Base-by-base conservation (phyloP, 2,113 vertebrate genomes). In the Fukomys damarensis region DNA sequence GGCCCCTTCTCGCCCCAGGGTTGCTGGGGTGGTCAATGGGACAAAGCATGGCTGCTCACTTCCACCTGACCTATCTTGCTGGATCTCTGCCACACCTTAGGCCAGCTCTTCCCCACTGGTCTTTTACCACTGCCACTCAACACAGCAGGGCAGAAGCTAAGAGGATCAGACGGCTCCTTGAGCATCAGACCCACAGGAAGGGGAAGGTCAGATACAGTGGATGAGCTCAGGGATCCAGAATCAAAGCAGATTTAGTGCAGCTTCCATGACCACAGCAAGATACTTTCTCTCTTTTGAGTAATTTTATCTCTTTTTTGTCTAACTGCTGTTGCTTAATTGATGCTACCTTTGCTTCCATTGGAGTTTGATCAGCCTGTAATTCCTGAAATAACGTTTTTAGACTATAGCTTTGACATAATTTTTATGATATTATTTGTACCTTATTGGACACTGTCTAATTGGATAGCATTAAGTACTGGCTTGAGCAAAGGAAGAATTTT, bases 251-350 rank as follows among this genome's bases (percentile, higher is more conserved):
- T 26, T 38, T 4, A 9, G 10, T 11, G 86, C 46, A 81, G 46
- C 2, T 19, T 56, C 58, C 46, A 35, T 20, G 10, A 20, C 9
- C 32, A 76, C 28, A 70, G 35, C 19, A 85, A 28, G 43, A 11
- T 9, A 22, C 46, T 54, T 35, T 46, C 68, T 41, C 38, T 59
- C 30, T 97, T 32, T 20, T 35, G 70, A 79, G 22, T 83, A n/a
- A 95, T 58, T 66, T 68, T 83, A 3, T 54, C 14, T 54, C 20
- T 81, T 94, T 93, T 87, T 80, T 68, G 63, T 72, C 52, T 35
- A 79, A 49, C 5, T 79, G 41, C 59, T 95, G 0, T 84, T 89
- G 77, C n/a, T 91, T 65, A 74, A 72, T 38, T 63, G 49, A 72
- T 93, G 24, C 7, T 43, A 43, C 49, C 17, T 85, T 72, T 91